A percentile compares a stretch with the other conserved stretches of the same genome.
Conservation (phyloP, 2,888 invertebrate species). For the Tetheella fluctuosa region DNA sequence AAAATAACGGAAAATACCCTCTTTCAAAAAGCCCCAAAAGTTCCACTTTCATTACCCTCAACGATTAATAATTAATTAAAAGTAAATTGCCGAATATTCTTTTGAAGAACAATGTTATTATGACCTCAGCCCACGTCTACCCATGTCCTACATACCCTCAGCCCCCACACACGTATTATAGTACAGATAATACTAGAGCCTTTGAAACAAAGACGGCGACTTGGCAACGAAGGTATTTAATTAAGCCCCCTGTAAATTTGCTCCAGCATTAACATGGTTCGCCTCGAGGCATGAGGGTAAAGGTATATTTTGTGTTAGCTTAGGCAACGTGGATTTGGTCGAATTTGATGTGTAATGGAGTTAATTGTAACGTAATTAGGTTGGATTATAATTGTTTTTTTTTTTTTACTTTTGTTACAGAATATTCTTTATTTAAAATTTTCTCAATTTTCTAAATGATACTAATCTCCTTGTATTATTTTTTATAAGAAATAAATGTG, state of each 20-base stretch:
- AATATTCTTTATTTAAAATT: not conserved
- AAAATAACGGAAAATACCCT: no score
- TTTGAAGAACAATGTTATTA: constrained; percentile 2
- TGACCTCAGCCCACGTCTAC: constrained; percentile 2
- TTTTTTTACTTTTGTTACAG: not conserved
- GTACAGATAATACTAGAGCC: constrained; percentile 7
- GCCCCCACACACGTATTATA: constrained; percentile 7
- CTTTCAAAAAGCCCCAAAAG: not conserved
- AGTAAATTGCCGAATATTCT: not conserved
- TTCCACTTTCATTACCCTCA: not conserved
- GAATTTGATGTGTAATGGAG: constrained; percentile 14
- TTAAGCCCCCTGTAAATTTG: constrained; percentile 45
- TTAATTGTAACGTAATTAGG: constrained; percentile 12
- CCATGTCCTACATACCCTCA: not conserved
- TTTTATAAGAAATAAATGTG: no score
- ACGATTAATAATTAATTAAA: not conserved
- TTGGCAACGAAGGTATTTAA: constrained; percentile 42
- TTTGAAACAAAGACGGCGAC: constrained; percentile 10
- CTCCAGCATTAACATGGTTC: constrained; percentile 35
- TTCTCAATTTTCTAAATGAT: not conserved
- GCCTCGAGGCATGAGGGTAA: constrained; percentile 25
- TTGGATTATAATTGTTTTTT: not conserved
- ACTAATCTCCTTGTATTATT: no score
- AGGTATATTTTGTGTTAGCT: constrained; percentile 40
- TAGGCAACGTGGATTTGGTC: constrained; percentile 25